phyloP scores from a whole-genome alignment of 2,888 invertebrate species.

The Aleiodes alternator region DNA sequence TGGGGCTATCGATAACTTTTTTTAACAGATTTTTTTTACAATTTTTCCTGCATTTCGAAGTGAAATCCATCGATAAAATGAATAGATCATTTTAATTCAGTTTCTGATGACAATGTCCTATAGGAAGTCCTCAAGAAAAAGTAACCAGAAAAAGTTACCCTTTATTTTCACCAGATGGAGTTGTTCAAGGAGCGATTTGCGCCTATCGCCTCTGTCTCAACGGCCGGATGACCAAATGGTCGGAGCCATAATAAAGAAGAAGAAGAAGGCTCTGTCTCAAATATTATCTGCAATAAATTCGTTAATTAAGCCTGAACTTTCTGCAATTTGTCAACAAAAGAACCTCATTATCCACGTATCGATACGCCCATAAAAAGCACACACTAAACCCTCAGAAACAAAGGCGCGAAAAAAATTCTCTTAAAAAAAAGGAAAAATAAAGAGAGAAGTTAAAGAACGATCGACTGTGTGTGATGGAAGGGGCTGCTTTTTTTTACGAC shows the following conservation, averaged over 20 bases:
- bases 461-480: conserved; percentile 45
- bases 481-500: conserved; percentile 39
- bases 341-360: conserved; percentile 71
- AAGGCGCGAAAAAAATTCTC: conserved; percentile 48
- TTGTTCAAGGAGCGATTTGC: no score
- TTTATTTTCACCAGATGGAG: no score
- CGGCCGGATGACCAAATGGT: no score
- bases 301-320: conserved; percentile 1
- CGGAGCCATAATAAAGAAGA: no score
- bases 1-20: background rate
- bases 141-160: no score
- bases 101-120: no score
- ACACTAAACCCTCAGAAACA: background rate
- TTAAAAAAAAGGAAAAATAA: conserved; percentile 30
- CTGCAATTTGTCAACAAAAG: conserved; percentile 60
- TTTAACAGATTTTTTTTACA: background rate
- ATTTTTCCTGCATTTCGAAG: no score
- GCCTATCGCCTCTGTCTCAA: no score
- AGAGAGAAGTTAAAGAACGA: conserved; percentile 52
- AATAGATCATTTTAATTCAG: no score
- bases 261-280: no score
- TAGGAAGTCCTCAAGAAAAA: no score
- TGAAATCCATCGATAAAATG: no score
- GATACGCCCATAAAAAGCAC: conserved; percentile 65
- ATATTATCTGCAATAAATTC: background rate